These are phyloP conservation scores for Echeneis naucrates DNA, from an alignment of 2,797 vertebrate genomes.

Conservation along the genomic window DNA sequence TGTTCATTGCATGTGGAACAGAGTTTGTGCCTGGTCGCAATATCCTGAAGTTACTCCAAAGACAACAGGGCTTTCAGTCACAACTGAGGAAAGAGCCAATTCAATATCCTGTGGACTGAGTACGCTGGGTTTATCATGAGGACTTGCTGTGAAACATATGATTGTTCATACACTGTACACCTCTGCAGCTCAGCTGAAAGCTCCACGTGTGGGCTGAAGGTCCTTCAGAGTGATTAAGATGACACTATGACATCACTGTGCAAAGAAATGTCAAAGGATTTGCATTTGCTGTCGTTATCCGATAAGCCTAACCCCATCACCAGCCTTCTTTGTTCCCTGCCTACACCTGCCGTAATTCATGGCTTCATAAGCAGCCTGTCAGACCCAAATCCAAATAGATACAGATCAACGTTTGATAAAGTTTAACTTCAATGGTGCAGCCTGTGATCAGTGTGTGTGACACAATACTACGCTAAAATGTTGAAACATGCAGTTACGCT, in stretches of 20 bases:
- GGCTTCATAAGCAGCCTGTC: not conserved
- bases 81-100: not conserved
- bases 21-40: not conserved
- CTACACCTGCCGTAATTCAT: not conserved
- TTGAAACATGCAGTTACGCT: slow-evolving; percentile 2
- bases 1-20: not conserved
- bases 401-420: not conserved
- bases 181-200: not conserved
- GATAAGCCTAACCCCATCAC: slow-evolving; percentile 1
- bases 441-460: not conserved
- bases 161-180: not conserved
- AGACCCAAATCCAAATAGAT: not conserved
- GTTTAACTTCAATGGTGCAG: slow-evolving; percentile 23
- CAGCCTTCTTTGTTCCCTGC: slow-evolving; percentile 5
- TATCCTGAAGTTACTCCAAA: not conserved
- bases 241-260: slow-evolving; percentile 16
- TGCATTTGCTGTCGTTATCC: slow-evolving; percentile 34
- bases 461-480: not conserved
- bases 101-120: slow-evolving; percentile 1
- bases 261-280: slow-evolving; percentile 37
- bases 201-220: not conserved
- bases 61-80: not conserved
- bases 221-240: slow-evolving; percentile 20
- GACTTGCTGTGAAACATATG: not conserved
- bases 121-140: not conserved